A percentile compares a stretch with the other conserved stretches of the same genome.
phyloP scores from a whole-genome alignment of 1,140 invertebrate species.

The Polypedilum pembai region DNA sequence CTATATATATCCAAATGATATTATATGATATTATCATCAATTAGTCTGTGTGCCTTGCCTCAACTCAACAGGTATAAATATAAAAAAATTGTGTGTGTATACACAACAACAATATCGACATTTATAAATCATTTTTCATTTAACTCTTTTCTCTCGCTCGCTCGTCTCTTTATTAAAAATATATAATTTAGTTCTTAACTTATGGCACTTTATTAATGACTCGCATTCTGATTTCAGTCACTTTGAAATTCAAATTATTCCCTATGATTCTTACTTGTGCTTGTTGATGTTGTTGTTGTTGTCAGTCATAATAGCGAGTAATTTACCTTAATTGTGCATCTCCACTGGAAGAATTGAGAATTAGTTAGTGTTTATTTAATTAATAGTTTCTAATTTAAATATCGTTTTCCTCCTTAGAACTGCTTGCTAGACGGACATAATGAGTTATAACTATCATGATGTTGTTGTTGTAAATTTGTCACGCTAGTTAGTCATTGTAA shows the following conservation, averaged over 20 bases:
- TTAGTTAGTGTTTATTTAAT: too few relatives aligned
- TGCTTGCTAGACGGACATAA: too few relatives aligned
- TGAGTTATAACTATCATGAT: too few relatives aligned
- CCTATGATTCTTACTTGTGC: not conserved
- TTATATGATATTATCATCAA: conserved; percentile 19
- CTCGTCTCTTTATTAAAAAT: not conserved
- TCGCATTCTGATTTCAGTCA: not conserved
- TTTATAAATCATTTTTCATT: conserved; percentile 5
- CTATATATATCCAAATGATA: conserved; percentile 1
- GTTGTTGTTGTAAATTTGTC: too few relatives aligned
- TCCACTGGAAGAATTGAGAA: too few relatives aligned
- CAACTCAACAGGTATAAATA: conserved; percentile 2
- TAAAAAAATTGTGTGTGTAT: not conserved
- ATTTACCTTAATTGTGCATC: too few relatives aligned
- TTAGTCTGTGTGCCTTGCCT: conserved; percentile 4
- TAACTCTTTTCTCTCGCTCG: too few relatives aligned
- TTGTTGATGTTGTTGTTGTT: too few relatives aligned
- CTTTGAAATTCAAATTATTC: conserved; percentile 19
- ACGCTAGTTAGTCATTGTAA: too few relatives aligned
- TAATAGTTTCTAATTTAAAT: too few relatives aligned
- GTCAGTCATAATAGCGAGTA: too few relatives aligned
- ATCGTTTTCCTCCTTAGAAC: too few relatives aligned
- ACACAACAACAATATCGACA: not conserved
- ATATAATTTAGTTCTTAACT: not conserved
- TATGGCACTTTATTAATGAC: conserved; percentile 13